A percentile compares a stretch with the other conserved stretches of the same genome.
Conservation (phyloP, 2,888 invertebrate genomes). For the Phrixothrix hirtus region DNA sequence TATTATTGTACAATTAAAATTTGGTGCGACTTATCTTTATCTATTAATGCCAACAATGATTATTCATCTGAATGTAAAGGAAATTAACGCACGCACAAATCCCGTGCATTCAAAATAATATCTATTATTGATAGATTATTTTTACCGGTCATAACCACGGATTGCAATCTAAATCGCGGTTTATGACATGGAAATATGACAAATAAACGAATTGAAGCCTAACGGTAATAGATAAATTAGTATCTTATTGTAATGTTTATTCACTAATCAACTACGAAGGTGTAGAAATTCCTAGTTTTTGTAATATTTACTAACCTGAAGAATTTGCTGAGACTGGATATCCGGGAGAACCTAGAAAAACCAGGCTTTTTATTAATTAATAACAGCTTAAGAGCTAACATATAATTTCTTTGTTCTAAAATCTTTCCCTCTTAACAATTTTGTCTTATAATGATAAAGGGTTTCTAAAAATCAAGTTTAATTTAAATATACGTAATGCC, state of each 20-base stretch:
- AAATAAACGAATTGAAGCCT: neutral
- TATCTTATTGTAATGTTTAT: neutral
- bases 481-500: too few relatives aligned
- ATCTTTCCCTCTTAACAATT: too few relatives aligned
- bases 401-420: too few relatives aligned
- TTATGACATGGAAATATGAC: neutral
- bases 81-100: too few relatives aligned
- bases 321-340: constrained; percentile 10
- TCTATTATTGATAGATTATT: neutral
- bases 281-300: too few relatives aligned
- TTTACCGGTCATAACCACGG: neutral
- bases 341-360: constrained; percentile 14
- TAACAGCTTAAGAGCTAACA: too few relatives aligned
- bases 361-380: too few relatives aligned
- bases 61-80: too few relatives aligned
- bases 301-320: constrained; percentile 13
- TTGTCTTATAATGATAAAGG: too few relatives aligned
- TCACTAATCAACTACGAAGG: neutral
- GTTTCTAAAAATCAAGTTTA: too few relatives aligned
- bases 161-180: constrained; percentile 4
- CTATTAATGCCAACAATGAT: constrained; percentile 8
- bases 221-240: too few relatives aligned
- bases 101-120: neutral
- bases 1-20: constrained; percentile 11
- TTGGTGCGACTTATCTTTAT: constrained; percentile 10